phyloP scores from a whole-genome alignment of 1,140 invertebrate species.

The Micrasema longulum region DNA sequence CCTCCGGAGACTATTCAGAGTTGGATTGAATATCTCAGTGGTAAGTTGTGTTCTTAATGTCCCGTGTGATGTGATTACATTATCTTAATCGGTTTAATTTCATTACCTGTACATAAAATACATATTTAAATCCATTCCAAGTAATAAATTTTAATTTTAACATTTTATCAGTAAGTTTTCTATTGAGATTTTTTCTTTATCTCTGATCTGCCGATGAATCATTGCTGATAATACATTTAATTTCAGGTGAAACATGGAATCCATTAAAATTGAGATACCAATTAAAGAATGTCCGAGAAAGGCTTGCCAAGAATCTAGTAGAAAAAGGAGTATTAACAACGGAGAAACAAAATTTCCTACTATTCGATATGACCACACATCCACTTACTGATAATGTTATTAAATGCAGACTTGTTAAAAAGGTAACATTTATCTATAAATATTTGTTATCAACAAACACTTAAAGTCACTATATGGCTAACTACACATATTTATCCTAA shows the following conservation, averaged over 20 bases:
- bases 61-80: too few relatives aligned
- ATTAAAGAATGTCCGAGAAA: constrained; percentile 97
- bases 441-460: too few relatives aligned
- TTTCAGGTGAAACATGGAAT: constrained; percentile 98
- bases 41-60: too few relatives aligned
- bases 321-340: constrained; percentile 99
- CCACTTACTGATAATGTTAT: constrained; percentile 95
- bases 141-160: too few relatives aligned
- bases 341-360: constrained; percentile 99
- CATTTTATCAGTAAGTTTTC: too few relatives aligned
- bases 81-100: too few relatives aligned
- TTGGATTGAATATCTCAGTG: constrained; percentile 99
- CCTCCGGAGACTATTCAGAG: constrained; percentile 97
- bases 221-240: constrained; percentile 27
- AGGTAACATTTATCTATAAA: constrained; percentile 69
- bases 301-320: constrained; percentile 98
- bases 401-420: constrained; percentile 98
- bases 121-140: too few relatives aligned
- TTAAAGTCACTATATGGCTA: too few relatives aligned
- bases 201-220: too few relatives aligned
- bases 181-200: too few relatives aligned
- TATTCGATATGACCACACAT: constrained; percentile 99
- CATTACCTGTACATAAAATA: too few relatives aligned
- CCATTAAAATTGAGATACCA: constrained; percentile 98
- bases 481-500: too few relatives aligned